These are phyloP conservation scores for Scylla paramamosain DNA, from an alignment of 1,140 invertebrate genomes.

Conservation along the genomic window DNA sequence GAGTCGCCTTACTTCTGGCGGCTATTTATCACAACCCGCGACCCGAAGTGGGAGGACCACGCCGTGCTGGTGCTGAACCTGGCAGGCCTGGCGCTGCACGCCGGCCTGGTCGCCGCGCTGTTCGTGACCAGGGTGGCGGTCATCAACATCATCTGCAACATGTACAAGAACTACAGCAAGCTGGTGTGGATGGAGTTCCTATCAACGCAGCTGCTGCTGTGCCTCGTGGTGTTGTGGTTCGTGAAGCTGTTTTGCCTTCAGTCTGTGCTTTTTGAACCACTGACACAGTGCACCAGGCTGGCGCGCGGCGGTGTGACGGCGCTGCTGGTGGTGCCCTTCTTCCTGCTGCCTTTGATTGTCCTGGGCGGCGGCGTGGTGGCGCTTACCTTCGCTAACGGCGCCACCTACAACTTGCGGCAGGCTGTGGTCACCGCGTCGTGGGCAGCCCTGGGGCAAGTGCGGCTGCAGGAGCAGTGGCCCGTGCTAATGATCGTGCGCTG, in stretches of 20 bases:
- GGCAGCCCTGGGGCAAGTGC: neutral
- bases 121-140: neutral
- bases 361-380: neutral
- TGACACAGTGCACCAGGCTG: neutral
- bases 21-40: neutral
- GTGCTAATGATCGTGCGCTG: neutral
- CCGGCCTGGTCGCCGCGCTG: neutral
- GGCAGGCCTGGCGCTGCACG: neutral
- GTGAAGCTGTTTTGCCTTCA: neutral
- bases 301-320: neutral
- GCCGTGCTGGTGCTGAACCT: neutral
- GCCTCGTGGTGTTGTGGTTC: neutral
- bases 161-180: neutral
- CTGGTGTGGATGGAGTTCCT: neutral
- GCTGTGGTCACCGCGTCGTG: neutral
- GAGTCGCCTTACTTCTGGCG: slow-evolving; percentile 8
- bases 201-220: neutral
- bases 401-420: neutral
- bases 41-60: neutral
- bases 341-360: neutral
- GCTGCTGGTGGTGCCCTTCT: neutral
- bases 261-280: neutral
- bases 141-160: neutral
- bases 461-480: neutral
- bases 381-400: neutral